Conservation (phyloP, 2,888 invertebrate genomes). For the Drosophila parthenogenetica region DNA sequence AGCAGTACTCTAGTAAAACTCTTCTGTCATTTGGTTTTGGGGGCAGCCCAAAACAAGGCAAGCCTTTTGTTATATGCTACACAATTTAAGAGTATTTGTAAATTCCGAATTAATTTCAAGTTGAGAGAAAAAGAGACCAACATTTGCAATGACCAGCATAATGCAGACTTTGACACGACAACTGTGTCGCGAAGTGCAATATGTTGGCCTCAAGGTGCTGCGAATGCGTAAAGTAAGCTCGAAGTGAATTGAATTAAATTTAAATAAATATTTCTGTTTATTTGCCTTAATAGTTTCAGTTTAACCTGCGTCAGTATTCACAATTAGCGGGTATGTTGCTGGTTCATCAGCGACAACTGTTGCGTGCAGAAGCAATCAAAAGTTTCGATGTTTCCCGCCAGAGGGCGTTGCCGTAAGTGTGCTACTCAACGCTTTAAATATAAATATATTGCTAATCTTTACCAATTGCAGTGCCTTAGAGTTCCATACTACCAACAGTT, state of each 20-base stretch:
- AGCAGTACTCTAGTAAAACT: not conserved
- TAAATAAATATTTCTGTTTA: not conserved
- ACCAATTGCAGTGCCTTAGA: conserved; percentile 8
- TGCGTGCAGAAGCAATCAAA: conserved; percentile 17
- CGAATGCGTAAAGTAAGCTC: conserved; percentile 74
- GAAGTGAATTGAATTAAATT: conserved; percentile 1
- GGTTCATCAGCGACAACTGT: conserved; percentile 35
- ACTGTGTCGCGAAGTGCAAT: conserved; percentile 83
- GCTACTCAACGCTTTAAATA: not conserved
- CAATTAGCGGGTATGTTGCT: conserved; percentile 46
- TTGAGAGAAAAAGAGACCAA: not conserved
- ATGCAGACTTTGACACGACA: conserved; percentile 85
- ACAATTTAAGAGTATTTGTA: conserved; percentile 1
- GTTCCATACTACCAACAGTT: conserved; percentile 83
- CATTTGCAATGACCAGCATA: conserved; percentile 84
- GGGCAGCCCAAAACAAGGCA: not conserved
- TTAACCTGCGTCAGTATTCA: conserved; percentile 65
- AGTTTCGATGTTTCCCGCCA: conserved; percentile 16
- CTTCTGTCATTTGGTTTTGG: not conserved
- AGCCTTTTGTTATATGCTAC: not conserved
- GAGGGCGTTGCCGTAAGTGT: conserved; percentile 52
- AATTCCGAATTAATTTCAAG: conserved; percentile 18
- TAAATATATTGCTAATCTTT: not conserved
- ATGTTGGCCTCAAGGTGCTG: conserved; percentile 66
- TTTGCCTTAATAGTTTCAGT: conserved; percentile 56